Base-by-base conservation (phyloP, 2,797 vertebrate species). In the Bradypodion ventrale region DNA sequence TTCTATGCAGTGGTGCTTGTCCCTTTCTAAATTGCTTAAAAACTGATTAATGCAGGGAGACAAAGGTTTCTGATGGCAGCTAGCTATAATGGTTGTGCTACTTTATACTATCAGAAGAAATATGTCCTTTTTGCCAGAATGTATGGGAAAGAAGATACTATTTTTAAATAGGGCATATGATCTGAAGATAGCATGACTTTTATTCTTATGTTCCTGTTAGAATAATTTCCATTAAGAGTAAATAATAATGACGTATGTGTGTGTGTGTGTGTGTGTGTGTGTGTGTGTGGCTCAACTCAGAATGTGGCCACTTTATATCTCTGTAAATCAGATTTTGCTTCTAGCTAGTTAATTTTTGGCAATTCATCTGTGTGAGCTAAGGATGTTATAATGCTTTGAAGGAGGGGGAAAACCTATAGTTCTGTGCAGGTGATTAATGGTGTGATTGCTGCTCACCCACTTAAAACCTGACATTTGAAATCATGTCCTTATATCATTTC, bases 391-490 rank as follows among this genome's bases (percentile, higher is more conserved):
- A 8, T 82, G 5, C 46, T 87, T 85, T 66, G 83, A 82, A 16
- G 10, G 3, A 19, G 1, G 25, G 29, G 2, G 4, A 1, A 5
- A 2, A 12, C 40, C 27, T 81, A 80, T 13, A 83, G 44, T 88
- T 84, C 69, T 76, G 80, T 91, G 83, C 1, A 2, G 42, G 72
- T 90, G 62, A 89, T 87, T 91, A 91, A 91, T 83, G 83, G 72
- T 86, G 44, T 87, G 88, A 88, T 91, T 92, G 85, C 80, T 87
- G 66, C 46, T 90, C 79, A 72, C 73, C 44, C 77, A 87, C 62
- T 42, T 90, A 86, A 91, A 83, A 66, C 12, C 10, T 93, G 89
- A 83, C 87, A 92, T 91, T 89, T 92, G 81, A 91, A 91, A 90
- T 89, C n/a, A 75, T 70, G 42, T 73, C 87, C 83, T 77, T 83